phyloP scores from a whole-genome alignment of 1,140 invertebrate genomes.

The Zaprionus camerounensis region DNA sequence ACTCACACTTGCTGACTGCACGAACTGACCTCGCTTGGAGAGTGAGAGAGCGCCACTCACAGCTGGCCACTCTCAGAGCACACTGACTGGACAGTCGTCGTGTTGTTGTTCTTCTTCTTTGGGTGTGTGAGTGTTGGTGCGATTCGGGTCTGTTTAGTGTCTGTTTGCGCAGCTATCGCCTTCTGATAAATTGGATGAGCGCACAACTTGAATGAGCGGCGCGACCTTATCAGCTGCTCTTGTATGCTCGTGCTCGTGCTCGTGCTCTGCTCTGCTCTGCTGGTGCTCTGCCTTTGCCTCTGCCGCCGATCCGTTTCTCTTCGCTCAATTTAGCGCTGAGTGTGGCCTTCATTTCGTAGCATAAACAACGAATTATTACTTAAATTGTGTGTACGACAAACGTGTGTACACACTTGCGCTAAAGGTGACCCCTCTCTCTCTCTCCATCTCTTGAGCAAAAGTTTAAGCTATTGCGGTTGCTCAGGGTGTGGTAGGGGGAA shows the following conservation, averaged over 20 bases:
- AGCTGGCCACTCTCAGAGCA: conserved; percentile 5
- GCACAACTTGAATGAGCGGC: conserved; percentile 12
- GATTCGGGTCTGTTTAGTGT: conserved; percentile 27
- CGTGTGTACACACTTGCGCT: conserved; percentile 3
- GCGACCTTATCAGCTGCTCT: conserved; percentile 10
- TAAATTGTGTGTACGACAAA: conserved; percentile 1
- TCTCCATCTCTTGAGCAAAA: conserved; percentile 4
- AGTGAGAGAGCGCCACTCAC: not conserved
- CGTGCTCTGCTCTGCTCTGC: not conserved
- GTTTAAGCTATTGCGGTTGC: conserved; percentile 6
- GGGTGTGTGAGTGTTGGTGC: not conserved
- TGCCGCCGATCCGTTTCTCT: conserved; percentile 23
- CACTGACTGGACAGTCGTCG: not conserved
- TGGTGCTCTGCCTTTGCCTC: conserved; percentile 3
- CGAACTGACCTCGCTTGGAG: not conserved
- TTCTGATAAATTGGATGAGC: conserved; percentile 38
- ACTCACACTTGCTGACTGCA: not conserved
- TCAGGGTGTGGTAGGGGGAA: not conserved
- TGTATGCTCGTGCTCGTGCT: not conserved
- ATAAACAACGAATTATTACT: conserved; percentile 30
- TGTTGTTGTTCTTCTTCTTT: conserved; percentile 5
- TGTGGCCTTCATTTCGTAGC: conserved; percentile 16
- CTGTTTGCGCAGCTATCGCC: conserved; percentile 38
- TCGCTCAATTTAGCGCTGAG: conserved; percentile 22
- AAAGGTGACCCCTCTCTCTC: not conserved